A percentile compares a stretch with the other conserved stretches of the same genome.
These are phyloP conservation scores for Petromus typicus DNA, from an alignment of 2,113 vertebrate species.

Conservation along the genomic window DNA sequence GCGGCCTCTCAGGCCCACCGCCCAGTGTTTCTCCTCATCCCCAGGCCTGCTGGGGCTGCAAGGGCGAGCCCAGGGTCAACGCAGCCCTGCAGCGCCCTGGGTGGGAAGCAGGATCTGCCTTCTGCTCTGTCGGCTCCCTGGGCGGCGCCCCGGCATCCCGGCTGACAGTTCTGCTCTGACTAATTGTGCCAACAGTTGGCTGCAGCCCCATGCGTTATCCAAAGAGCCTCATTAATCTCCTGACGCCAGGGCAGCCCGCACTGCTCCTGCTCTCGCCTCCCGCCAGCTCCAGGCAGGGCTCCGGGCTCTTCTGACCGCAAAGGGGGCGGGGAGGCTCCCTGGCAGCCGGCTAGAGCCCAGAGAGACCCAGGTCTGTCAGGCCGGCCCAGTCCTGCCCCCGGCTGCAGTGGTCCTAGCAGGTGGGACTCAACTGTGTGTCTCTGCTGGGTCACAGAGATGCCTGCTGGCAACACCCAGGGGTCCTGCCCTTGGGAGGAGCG, in stretches of 20 bases:
- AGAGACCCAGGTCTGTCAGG: not conserved
- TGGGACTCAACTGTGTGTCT: not conserved
- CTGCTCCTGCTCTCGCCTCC: not conserved
- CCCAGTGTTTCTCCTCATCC: not conserved
- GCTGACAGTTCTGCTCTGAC: constrained; percentile 50
- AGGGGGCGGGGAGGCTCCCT: not conserved
- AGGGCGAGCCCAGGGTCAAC: not conserved
- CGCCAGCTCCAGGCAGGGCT: not conserved
- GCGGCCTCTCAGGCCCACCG: not conserved
- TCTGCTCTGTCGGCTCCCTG: not conserved
- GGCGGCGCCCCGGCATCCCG: not conserved
- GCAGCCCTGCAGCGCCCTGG: no score
- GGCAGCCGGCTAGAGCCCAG: not conserved
- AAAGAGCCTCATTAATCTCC: constrained; percentile 65
- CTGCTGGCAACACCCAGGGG: not conserved
- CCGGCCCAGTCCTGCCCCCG: not conserved
- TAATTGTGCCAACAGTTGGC: constrained; percentile 68
- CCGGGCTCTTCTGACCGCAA: not conserved
- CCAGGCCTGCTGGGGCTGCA: not conserved
- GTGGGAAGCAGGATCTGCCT: not conserved
- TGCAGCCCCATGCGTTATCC: constrained; percentile 33
- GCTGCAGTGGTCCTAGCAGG: not conserved
- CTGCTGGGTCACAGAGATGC: not conserved
- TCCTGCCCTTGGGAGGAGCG: no score
- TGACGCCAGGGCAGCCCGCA: not conserved